Percentiles rank a stretch among this genome's conserved stretches.
Conservation (phyloP, 2,113 vertebrate genomes). For the Hyla sarda region DNA sequence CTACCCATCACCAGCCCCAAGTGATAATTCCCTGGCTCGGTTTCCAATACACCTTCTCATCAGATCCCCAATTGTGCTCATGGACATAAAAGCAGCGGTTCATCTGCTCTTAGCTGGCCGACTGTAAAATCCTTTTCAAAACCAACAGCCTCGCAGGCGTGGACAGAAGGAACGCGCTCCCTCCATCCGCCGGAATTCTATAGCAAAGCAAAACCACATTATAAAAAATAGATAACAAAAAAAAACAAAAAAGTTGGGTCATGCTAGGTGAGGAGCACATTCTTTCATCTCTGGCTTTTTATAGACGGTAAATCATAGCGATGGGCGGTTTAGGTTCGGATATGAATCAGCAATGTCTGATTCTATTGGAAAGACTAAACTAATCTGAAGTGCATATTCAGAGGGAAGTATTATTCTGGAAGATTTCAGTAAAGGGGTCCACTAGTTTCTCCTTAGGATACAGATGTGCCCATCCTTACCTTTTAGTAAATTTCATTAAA, state of each 20-base stretch:
- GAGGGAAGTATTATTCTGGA: too few relatives aligned
- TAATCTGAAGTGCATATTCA: neutral
- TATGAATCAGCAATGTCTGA: neutral
- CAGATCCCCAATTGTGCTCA: neutral
- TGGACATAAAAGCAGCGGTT: slow-evolving; percentile 9
- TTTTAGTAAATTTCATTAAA: too few relatives aligned
- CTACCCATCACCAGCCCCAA: neutral
- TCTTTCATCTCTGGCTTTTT: neutral
- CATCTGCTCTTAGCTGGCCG: slow-evolving; percentile 25
- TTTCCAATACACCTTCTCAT: slow-evolving; percentile 5
- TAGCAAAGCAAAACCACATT: neutral
- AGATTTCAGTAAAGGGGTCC: too few relatives aligned
- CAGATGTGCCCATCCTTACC: too few relatives aligned
- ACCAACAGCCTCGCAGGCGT: slow-evolving; percentile 8
- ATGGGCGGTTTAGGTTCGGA: neutral
- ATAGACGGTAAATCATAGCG: neutral
- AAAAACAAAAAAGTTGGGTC: neutral
- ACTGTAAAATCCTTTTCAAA: slow-evolving; percentile 32
- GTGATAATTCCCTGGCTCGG: neutral
- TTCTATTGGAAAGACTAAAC: neutral
- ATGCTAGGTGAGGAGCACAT: neutral
- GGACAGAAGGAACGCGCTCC: slow-evolving; percentile 1
- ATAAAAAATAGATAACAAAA: neutral
- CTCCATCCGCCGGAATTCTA: neutral
- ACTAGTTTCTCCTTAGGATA: too few relatives aligned